Base-by-base conservation (phyloP, 2,888 invertebrate species). In the Cerastis leucographa region DNA sequence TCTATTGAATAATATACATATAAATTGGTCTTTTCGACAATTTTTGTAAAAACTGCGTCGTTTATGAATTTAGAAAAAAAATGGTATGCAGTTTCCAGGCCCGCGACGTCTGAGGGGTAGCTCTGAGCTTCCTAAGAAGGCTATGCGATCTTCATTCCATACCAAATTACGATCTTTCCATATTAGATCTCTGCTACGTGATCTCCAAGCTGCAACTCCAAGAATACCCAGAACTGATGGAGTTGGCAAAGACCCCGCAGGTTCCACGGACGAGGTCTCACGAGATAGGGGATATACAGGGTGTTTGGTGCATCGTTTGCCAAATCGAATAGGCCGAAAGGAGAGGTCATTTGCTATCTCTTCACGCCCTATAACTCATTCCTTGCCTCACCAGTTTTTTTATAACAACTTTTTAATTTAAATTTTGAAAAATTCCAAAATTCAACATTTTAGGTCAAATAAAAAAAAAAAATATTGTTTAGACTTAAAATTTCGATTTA, bases 101-200 rank as follows among this genome's bases (percentile, higher is more conserved):
- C 22, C 22, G 35, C 35, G 22, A 51, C 35, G 22, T 67, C 67
- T 8, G 51, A 67, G 51, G n/a, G 35, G 35, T n/a, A 67, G n/a
- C 22, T 51, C 67, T 67, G 67, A 67, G 67, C n/a, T 67, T 69
- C 73, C 71, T 78, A 75, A 75, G 65, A 81, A 81, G 40, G 54
- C 44, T 65, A 72, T 75, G 35, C 62, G 73, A 72, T 68, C 72
- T 64, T 78, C 78, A 73, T 73, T 73, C 44, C 54, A 81, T 64
- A 54, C 68, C 65, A 80, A 64, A 68, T 74, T 62, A 65, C 68
- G 68, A 19, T 72, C 78, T 78, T 81, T 81, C 72, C 70, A 81
- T 67, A 75, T 75, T 40, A 81, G 78, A 67, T 75, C 66, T 44
- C 75, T 74, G 42, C 54, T 69, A 19, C 69, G 69, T 69, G 54